Evolutionary conservation across 92 coral and sea anemone genomes (phyloP), one percentile per base, ranked within the genome.

Genomic region (Epizoanthus ramosus): DNA sequence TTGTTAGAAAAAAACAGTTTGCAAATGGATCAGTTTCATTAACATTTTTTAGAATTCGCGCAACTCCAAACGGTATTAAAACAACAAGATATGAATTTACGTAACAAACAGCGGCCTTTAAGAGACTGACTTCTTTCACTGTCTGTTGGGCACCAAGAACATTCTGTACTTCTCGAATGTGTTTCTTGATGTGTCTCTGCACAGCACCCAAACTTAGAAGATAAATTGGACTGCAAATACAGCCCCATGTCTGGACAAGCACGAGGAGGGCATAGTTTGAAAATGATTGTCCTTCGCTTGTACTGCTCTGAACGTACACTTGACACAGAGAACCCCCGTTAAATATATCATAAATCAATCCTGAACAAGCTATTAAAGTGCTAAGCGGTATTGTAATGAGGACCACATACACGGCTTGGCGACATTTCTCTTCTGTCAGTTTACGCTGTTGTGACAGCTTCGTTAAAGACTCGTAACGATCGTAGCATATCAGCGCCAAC

Each of bases 221-320:
- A 63, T 22, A 63, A 21, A 63, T 23, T n/a, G 25, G 31, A 21
- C 3, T 22, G 3, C 68, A 23, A n/a, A 63, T 63, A 63, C 68
- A 21, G 8, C 37, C 68, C 68, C 68, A 63, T 63, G 68, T 22
- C 12, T 47, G 13, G 3, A 82, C 83, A 12, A 86, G 61, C 6
- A 57, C 74, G 8, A 86, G 50, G 3, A 86, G 74, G 1, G 74
- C 77, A 6, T 54, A 79, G 65, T 80, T 86, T 1, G 79, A 61
- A 23, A 35, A 22, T 8, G 18, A 4, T 21, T 52, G 74, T 1
- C 73, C 61, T 22, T 23, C 45, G 12, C 54, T 69, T 57, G 50
- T 67, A 31, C 43, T 41, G 16, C 23, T 57, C 28, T 17, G 56
- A 19, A 68, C 43, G 35, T 33, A 24, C 6, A 74, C 84, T 79